Evolutionary conservation across 2,888 invertebrate species (phyloP).

Genomic region (Chouioia cunea): DNA sequence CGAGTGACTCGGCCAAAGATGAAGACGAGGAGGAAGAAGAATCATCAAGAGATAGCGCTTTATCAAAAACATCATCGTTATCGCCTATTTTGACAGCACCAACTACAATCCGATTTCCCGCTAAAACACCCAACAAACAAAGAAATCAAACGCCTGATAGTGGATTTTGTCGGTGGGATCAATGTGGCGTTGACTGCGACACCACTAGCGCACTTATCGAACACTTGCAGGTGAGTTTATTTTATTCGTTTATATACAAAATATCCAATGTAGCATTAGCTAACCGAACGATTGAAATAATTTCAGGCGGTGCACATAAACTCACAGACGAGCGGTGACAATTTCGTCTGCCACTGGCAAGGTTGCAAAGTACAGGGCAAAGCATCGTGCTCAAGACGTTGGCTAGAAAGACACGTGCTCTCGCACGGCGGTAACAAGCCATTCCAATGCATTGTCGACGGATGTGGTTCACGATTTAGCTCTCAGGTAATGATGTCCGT

Average conservation of each 20-base stretch:
- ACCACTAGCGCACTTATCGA: constrained; percentile 86
- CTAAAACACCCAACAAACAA: constrained; percentile 63
- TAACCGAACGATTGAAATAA: background rate
- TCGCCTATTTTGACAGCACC: constrained; percentile 86
- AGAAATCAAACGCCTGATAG: constrained; percentile 67
- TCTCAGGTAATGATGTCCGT: constrained; percentile 77
- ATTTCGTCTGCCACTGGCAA: constrained; percentile 92
- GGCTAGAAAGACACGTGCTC: constrained; percentile 93
- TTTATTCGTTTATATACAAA: constrained; percentile 6
- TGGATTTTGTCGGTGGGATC: constrained; percentile 83
- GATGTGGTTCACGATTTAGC: constrained; percentile 89
- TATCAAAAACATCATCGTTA: constrained; percentile 63
- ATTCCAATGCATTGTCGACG: constrained; percentile 94
- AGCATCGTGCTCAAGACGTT: constrained; percentile 90
- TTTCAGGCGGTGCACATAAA: constrained; percentile 84
- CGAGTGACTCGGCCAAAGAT: constrained; percentile 52
- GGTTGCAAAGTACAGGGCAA: constrained; percentile 95
- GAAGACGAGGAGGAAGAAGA: constrained; percentile 64
- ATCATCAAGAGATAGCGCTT: constrained; percentile 60
- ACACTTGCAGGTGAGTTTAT: constrained; percentile 83
- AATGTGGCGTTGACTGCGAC: constrained; percentile 84
- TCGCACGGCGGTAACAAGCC: constrained; percentile 93
- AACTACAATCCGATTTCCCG: constrained; percentile 85
- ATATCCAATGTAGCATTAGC: background rate
- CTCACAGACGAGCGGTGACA: constrained; percentile 85